Evolutionary conservation across 2,888 invertebrate species (phyloP), one percentile per base, ranked within the genome.

Genomic region (Microctonus hyperodae): DNA sequence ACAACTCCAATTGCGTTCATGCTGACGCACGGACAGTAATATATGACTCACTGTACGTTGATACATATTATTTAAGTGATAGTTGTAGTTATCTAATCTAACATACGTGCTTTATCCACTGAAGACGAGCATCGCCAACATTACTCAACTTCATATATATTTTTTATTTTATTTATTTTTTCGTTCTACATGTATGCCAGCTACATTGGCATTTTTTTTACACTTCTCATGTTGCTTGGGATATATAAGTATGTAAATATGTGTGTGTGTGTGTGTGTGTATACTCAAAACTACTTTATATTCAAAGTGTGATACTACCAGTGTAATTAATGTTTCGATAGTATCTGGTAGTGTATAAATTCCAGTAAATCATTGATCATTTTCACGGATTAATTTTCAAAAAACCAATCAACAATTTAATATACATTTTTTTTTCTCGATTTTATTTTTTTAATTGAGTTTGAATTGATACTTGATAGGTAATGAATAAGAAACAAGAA

Each of bases 71-170:
- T 57, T n/a, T 6, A 7, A 16, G 56, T 57, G 50, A 64, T 64
- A 28, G 50, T 56, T 6, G 64, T 64, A 64, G 55, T 64, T 57
- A 64, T 64, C 64, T 64, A 25, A 23, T 37, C 44, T 44, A 44
- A 44, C 16, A 31, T 40, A 56, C 55, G 64, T 64, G 64, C 55
- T 64, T 64, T 44, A 55, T 64, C 48, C 60, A 40, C 48, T 64
- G 25, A 53, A 64, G 64, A 53, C 59, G 44, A 48, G 44, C 28
- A 44, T 59, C 33, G 33, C 56, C 37, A 58, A 23, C 40, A 58
- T 40, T n/a, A 58, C 37, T 58, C 23, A 35, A 23, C 56, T 56
- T 33, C 33, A 31, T 31, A 11, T 11, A 22, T 37, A n/a, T 23
- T 33, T 23, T 4, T n/a, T 56, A 33, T 56, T 56, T 59, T 59